Evolutionary conservation across 2,113 vertebrate species (phyloP).

Genomic region (Cairina moschata): DNA sequence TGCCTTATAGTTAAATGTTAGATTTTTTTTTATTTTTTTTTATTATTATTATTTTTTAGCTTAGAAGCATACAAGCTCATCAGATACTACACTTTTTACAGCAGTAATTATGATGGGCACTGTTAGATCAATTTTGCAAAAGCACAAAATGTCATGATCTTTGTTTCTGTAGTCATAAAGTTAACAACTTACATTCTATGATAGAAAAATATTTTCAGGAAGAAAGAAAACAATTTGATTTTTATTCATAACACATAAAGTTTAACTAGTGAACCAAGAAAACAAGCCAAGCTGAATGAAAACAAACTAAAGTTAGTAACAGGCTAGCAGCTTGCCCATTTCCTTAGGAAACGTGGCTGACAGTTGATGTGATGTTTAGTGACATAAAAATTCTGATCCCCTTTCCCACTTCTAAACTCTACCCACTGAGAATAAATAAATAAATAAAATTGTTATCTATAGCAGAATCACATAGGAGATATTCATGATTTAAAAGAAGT

Average conservation of each 20-base stretch:
- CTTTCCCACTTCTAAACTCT: not conserved
- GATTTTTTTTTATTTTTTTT: not conserved
- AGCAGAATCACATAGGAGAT: not conserved
- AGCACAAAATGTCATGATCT: not conserved
- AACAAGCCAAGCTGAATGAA: constrained; percentile 58
- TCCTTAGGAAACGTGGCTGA: constrained; percentile 23
- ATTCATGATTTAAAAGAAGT: not conserved
- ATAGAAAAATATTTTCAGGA: not conserved
- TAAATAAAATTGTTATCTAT: not conserved
- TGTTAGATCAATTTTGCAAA: not conserved
- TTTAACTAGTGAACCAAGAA: constrained; percentile 59
- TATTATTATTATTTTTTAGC: not conserved
- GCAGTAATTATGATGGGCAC: not conserved
- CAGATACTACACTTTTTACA: not conserved
- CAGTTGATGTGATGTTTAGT: constrained; percentile 34
- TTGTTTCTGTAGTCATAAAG: not conserved
- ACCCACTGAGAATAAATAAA: not conserved
- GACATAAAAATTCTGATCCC: constrained; percentile 33
- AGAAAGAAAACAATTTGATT: not conserved
- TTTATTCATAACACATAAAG: constrained; percentile 1
- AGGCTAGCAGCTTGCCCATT: constrained; percentile 51
- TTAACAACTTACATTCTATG: not conserved
- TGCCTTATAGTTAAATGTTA: accelerated
- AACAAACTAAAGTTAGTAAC: constrained; percentile 56
- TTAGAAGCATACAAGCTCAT: not conserved